A percentile compares a stretch with the other conserved stretches of the same genome.
These are phyloP conservation scores for Trichonephila clavipes DNA, from an alignment of 1,140 invertebrate species.

Conservation along the genomic window DNA sequence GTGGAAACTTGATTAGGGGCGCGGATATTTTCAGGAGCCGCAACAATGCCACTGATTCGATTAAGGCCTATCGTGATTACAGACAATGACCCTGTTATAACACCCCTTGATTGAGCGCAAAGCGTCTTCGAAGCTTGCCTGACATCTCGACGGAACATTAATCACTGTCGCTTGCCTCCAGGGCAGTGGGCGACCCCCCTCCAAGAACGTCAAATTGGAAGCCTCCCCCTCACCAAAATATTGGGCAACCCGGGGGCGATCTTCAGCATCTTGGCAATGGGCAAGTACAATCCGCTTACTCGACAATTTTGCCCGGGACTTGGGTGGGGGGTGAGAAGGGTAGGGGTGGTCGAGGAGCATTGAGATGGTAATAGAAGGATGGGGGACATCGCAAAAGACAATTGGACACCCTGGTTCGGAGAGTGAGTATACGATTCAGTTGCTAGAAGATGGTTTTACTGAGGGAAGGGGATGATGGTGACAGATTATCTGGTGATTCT, in stretches of 20 bases:
- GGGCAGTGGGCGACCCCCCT: background rate
- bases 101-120: conserved; percentile 49
- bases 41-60: conserved; percentile 17
- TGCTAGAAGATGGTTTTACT: background rate
- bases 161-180: conserved; percentile 37
- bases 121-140: background rate
- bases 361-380: background rate
- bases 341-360: background rate
- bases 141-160: conserved; percentile 62
- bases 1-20: background rate
- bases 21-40: background rate
- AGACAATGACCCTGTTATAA: conserved; percentile 53
- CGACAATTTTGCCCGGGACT: background rate
- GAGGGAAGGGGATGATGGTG: background rate
- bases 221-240: background rate
- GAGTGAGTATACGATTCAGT: background rate
- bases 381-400: background rate
- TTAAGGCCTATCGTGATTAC: background rate
- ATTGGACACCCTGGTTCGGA: background rate
- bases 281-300: conserved; percentile 64
- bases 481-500: background rate
- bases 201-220: background rate
- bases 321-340: background rate
- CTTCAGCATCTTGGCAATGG: conserved; percentile 69
- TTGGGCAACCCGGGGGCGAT: conserved; percentile 35